phyloP scores from a whole-genome alignment of 2,113 vertebrate species.

The Martes martes region DNA sequence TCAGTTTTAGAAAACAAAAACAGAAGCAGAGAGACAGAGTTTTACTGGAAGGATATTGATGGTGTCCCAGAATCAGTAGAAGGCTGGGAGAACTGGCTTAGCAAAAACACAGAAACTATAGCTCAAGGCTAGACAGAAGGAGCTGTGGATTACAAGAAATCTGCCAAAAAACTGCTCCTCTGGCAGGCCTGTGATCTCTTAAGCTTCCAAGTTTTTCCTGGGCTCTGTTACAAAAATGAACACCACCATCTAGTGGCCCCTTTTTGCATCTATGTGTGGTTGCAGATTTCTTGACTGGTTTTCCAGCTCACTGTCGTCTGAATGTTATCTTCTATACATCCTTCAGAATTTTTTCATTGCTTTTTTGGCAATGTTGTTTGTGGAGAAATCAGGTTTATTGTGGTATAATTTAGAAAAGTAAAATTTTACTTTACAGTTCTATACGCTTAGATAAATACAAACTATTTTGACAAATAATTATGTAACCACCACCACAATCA shows the following conservation, averaged over 20 bases:
- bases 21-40: neutral
- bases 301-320: neutral
- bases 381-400: neutral
- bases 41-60: neutral
- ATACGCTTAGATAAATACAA: neutral
- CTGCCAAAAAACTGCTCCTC: neutral
- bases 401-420: neutral
- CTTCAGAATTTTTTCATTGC: neutral
- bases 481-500: neutral
- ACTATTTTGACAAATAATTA: neutral
- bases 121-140: neutral
- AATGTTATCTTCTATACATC: neutral
- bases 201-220: neutral
- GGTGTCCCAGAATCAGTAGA: neutral
- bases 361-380: neutral
- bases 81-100: neutral
- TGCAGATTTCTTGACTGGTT: neutral
- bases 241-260: slow-evolving; percentile 35
- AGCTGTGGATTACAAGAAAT: neutral
- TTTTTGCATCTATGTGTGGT: neutral
- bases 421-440: neutral
- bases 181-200: neutral
- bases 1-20: slow-evolving; percentile 29
- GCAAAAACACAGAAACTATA: neutral
- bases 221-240: neutral